Conservation (phyloP, 2,113 vertebrate species). For the Nematolebias whitei region DNA sequence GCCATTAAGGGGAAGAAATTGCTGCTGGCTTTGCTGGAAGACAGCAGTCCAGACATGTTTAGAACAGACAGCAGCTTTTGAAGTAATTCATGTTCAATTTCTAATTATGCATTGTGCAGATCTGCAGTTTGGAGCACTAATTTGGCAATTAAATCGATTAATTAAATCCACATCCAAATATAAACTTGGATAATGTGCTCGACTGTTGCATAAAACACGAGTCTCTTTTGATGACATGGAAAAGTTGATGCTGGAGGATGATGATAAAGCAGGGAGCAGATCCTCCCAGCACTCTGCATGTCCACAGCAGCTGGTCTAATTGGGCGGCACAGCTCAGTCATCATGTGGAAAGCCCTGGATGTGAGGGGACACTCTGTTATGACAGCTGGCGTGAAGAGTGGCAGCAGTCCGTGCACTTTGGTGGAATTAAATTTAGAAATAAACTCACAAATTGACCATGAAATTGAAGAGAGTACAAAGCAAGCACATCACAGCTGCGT, state of each 20-base stretch:
- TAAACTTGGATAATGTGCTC: background rate
- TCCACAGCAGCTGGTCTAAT: conserved; percentile 65
- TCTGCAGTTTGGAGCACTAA: background rate
- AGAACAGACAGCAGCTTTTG: conserved; percentile 1
- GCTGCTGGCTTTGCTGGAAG: conserved; percentile 9
- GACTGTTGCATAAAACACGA: background rate
- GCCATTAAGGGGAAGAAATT: background rate
- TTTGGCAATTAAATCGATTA: conserved; percentile 1
- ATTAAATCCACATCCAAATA: conserved; percentile 7
- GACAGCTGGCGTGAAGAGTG: conserved; percentile 63
- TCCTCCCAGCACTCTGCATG: conserved; percentile 33
- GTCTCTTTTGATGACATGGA: conserved; percentile 9
- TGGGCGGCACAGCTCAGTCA: conserved; percentile 49
- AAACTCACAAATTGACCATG: conserved; percentile 67
- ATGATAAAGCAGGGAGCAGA: conserved; percentile 32
- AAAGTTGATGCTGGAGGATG: conserved; percentile 27
- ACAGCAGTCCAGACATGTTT: conserved; percentile 18
- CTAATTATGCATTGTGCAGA: background rate
- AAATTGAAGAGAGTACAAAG: conserved; percentile 51
- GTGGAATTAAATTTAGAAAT: conserved; percentile 69
- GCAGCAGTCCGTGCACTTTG: conserved; percentile 43
- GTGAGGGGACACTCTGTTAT: conserved; percentile 61
- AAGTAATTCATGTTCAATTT: conserved; percentile 5
- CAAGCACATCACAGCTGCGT: conserved; percentile 29
- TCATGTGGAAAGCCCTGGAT: conserved; percentile 46